Percentiles rank a stretch among this genome's conserved stretches.
Evolutionary conservation across 2,113 vertebrate genomes (phyloP).

Genomic region (Notiomystis cincta): DNA sequence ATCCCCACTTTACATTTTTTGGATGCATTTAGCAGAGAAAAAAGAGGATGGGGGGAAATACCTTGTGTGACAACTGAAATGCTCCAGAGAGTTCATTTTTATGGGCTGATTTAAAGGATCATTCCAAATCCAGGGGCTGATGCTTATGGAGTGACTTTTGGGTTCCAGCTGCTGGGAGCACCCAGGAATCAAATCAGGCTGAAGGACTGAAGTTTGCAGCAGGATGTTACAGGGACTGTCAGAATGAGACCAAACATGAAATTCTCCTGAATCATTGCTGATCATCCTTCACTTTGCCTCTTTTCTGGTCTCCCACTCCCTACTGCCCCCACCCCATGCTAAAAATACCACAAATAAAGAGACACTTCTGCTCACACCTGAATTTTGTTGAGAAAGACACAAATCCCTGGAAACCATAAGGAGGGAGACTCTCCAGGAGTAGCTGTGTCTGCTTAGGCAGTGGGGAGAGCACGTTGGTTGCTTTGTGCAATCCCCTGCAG

Average conservation of each 20-base stretch:
- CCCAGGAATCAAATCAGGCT: not conserved
- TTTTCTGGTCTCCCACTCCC: not conserved
- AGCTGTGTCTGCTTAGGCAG: not conserved
- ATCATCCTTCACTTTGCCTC: not conserved
- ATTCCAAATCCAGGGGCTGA: not conserved
- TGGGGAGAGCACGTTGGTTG: not conserved
- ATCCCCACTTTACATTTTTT: not conserved
- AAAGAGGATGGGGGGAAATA: not conserved
- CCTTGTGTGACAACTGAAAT: not conserved
- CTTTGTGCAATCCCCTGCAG: not conserved
- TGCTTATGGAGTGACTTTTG: not conserved
- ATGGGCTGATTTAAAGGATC: not conserved
- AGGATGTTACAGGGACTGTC: not conserved
- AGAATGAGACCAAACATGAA: not conserved
- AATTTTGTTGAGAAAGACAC: not conserved
- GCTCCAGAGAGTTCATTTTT: not conserved
- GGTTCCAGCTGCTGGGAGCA: not conserved
- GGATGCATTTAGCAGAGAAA: not conserved
- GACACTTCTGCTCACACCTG: not conserved
- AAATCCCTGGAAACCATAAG: not conserved
- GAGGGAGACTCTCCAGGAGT: not conserved
- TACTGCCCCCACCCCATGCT: fast-evolving
- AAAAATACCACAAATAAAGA: not conserved
- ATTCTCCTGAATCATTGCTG: not conserved
- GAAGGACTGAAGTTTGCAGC: not conserved